Conservation (phyloP, 2,113 vertebrate genomes). For the Zosterops borbonicus region DNA sequence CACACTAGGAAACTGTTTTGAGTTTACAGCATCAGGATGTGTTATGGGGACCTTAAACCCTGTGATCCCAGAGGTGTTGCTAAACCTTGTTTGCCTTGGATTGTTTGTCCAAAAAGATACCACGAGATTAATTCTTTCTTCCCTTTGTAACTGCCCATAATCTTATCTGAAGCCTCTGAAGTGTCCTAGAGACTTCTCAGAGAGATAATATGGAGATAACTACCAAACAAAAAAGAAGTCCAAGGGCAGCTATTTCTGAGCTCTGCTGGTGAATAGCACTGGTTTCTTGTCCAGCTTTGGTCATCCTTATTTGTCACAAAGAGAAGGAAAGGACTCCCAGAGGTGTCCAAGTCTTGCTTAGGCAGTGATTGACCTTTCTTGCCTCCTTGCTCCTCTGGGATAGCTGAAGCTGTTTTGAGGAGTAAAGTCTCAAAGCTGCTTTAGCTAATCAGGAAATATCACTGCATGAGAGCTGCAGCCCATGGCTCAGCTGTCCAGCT, state of each 20-base stretch:
- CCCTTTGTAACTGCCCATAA: background rate
- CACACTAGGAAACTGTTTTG: background rate
- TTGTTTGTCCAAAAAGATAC: conserved; percentile 14
- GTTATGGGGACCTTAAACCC: background rate
- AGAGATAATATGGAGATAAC: background rate
- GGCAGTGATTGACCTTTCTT: background rate
- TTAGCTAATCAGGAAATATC: background rate
- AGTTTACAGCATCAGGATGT: background rate
- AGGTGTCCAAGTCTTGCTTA: background rate
- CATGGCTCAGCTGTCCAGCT: background rate
- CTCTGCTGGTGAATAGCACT: background rate
- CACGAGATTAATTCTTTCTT: background rate
- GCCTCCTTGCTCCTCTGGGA: background rate
- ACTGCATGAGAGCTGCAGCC: background rate
- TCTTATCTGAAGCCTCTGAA: background rate
- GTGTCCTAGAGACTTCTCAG: background rate
- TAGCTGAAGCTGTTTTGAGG: background rate
- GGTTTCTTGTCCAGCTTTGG: background rate
- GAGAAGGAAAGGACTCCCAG: background rate
- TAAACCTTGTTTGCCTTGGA: conserved; percentile 9
- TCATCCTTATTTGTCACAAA: background rate
- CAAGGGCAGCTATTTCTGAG: background rate
- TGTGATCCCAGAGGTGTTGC: background rate
- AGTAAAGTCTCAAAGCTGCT: background rate
- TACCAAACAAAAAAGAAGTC: background rate